Evolutionary conservation across 2,797 vertebrate genomes (phyloP).

Genomic region (Gymnothorax javanicus): DNA sequence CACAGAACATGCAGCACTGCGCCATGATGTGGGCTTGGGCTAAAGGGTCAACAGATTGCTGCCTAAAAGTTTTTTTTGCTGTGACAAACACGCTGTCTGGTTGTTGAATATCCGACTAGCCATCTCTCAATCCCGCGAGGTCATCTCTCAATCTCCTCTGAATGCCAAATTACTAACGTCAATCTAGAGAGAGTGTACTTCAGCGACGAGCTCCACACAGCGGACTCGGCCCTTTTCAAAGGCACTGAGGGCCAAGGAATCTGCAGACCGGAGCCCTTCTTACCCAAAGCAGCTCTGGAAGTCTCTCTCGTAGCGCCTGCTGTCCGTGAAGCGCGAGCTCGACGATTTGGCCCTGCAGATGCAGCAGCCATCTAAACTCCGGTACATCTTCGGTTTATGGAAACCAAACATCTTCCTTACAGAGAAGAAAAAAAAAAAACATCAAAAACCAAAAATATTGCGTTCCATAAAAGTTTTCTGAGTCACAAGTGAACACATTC

Average conservation of each 20-base stretch:
- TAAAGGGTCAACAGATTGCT: background rate
- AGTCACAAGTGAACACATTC: background rate
- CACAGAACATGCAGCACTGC: background rate
- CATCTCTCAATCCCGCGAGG: too few species aligned
- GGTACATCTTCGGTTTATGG: conserved; percentile 99
- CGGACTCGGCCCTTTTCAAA: background rate
- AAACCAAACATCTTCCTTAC: conserved; percentile 95
- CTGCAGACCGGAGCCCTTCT: conserved; percentile 39
- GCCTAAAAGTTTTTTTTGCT: background rate
- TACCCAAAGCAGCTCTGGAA: conserved; percentile 82
- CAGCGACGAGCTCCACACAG: background rate
- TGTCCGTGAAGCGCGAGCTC: conserved; percentile 98
- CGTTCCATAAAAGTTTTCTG: background rate
- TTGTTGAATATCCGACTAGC: background rate
- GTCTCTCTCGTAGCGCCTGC: conserved; percentile 93
- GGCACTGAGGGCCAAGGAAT: background rate
- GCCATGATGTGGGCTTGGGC: background rate
- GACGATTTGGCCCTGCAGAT: conserved; percentile 99
- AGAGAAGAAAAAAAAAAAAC: background rate
- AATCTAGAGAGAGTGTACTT: background rate
- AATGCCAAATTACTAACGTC: background rate
- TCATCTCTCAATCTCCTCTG: background rate
- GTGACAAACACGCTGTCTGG: background rate
- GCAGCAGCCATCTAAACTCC: conserved; percentile 97
- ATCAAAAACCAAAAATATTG: background rate